phyloP scores from a whole-genome alignment of 2,797 vertebrate species.

The Bovichtus variegatus region DNA sequence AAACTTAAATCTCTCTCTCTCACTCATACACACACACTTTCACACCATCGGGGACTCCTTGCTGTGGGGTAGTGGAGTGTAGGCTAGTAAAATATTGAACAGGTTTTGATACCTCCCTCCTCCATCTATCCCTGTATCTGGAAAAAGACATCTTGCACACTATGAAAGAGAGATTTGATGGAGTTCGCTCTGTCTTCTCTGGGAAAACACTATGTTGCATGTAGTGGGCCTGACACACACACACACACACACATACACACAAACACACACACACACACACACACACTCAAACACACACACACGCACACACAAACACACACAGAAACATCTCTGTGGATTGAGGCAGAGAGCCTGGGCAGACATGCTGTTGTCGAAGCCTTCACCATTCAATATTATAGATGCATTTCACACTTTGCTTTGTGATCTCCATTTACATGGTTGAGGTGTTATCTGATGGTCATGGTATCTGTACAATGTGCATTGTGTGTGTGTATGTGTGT shows the following conservation, averaged over 20 bases:
- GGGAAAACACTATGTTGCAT: conserved; percentile 46
- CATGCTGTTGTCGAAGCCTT: conserved; percentile 34
- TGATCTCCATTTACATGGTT: conserved; percentile 44
- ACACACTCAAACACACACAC: conserved; percentile 1
- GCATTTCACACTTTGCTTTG: conserved; percentile 46
- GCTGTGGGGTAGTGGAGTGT: conserved; percentile 61
- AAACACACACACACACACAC: background rate
- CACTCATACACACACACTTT: conserved; percentile 21
- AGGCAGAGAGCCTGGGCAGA: conserved; percentile 9
- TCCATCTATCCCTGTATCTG: conserved; percentile 41
- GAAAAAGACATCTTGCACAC: conserved; percentile 59
- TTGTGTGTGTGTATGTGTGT: conserved; percentile 17
- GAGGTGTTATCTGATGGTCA: conserved; percentile 54
- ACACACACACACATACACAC: background rate
- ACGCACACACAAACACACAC: background rate
- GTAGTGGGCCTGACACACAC: conserved; percentile 9
- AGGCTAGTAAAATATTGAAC: conserved; percentile 73
- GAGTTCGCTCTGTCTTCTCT: conserved; percentile 48
- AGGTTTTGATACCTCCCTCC: conserved; percentile 63
- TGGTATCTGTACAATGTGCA: conserved; percentile 14
- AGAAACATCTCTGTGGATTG: conserved; percentile 1
- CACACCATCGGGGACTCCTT: conserved; percentile 59
- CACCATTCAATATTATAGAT: conserved; percentile 54
- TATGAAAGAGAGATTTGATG: conserved; percentile 47
- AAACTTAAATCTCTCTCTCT: conserved; percentile 51